These are phyloP conservation scores for Caretta caretta DNA, from an alignment of 2,113 vertebrate species.

Conservation along the genomic window DNA sequence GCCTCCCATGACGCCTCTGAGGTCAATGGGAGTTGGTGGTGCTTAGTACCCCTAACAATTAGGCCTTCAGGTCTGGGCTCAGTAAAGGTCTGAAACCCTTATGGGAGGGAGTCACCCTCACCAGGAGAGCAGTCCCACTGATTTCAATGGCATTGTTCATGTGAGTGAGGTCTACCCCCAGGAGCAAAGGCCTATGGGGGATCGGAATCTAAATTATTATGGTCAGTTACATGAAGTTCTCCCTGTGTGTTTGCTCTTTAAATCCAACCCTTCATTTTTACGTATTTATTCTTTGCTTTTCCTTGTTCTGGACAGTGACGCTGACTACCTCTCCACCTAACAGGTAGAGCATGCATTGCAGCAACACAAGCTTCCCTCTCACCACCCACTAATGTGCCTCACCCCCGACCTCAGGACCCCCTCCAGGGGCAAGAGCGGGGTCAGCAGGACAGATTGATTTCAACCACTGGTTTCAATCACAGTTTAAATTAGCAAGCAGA, in stretches of 20 bases:
- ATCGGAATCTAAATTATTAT: background rate
- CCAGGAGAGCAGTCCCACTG: background rate
- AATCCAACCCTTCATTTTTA: background rate
- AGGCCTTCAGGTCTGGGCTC: background rate
- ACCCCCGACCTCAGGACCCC: background rate
- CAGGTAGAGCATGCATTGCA: background rate
- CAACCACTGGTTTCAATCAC: too few relatives aligned
- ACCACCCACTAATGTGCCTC: background rate
- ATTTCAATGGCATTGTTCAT: background rate
- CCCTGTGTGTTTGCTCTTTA: background rate
- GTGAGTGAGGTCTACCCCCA: conserved; percentile 38
- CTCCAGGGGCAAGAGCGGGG: background rate
- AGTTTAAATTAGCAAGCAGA: too few relatives aligned
- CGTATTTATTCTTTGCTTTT: background rate
- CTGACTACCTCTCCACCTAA: background rate
- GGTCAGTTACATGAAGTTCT: background rate
- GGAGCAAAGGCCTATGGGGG: background rate
- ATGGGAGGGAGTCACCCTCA: background rate
- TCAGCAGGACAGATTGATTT: too few relatives aligned
- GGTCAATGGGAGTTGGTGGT: background rate
- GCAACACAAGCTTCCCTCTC: background rate
- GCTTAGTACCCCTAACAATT: background rate
- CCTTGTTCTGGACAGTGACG: background rate
- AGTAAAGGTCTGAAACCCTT: background rate
- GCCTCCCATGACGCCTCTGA: background rate